A percentile compares a stretch with the other conserved stretches of the same genome.
These are phyloP conservation scores for Xestobium rufovillosum DNA, from an alignment of 2,888 invertebrate species.

Conservation along the genomic window DNA sequence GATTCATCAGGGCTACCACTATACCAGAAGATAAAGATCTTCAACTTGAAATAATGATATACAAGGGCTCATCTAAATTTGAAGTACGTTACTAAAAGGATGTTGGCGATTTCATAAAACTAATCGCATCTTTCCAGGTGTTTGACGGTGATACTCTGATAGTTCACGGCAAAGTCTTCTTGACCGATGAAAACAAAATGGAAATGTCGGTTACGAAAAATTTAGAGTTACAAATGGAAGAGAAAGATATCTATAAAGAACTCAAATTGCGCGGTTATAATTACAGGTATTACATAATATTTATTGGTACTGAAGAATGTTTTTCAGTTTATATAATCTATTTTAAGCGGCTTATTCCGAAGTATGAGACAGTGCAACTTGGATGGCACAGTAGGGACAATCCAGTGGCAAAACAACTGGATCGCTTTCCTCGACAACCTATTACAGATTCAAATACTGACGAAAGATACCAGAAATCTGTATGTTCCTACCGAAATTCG, in stretches of 20 bases:
- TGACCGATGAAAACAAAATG: too few relatives aligned
- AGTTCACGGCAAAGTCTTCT: too few relatives aligned
- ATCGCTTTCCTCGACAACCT: conserved; percentile 60
- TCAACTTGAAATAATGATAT: conserved; percentile 27
- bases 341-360: conserved; percentile 28
- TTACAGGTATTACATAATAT: conserved; percentile 30
- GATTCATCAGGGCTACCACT: conserved; percentile 48
- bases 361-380: conserved; percentile 26
- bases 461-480: conserved; percentile 42
- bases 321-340: not conserved
- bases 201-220: too few relatives aligned
- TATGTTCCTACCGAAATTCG: conserved; percentile 52
- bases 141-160: too few relatives aligned
- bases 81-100: too few relatives aligned
- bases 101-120: too few relatives aligned
- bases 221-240: not conserved
- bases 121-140: too few relatives aligned
- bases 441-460: conserved; percentile 52
- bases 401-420: conserved; percentile 45
- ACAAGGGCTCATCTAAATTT: conserved; percentile 30
- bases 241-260: conserved; percentile 30
- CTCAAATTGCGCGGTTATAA: conserved; percentile 62
- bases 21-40: conserved; percentile 11
- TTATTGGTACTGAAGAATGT: too few relatives aligned
- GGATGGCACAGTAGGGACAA: conserved; percentile 19